Base-by-base conservation (phyloP, 2,797 vertebrate species). In the Melanogrammus aeglefinus region DNA sequence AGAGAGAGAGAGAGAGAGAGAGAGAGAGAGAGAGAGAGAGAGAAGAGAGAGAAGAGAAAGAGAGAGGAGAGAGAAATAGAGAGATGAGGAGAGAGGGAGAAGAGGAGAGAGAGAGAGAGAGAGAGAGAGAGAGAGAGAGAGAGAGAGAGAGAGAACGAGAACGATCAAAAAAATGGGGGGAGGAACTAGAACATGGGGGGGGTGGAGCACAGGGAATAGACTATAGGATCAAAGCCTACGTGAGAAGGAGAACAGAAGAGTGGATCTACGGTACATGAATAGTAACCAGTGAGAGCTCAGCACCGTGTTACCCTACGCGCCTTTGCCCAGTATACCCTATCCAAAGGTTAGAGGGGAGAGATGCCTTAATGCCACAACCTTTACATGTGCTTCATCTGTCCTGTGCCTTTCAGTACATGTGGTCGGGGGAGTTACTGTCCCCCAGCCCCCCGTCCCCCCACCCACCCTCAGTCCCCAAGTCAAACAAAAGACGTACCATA, bases 181-280 rank as follows among this genome's bases (percentile, higher is more conserved):
- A 14, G 27, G 27, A 27, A 5, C 4, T 18, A 27, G n/a, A 66
- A 16, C 6, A 24, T 7, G 16, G 5, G 18, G 57, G 57, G 16
- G n/a, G 14, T 6, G 21, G 1, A 41, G 71, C 66, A 36, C 18
- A 7, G n/a, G 81, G 27, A 72, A 14, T 2, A 81, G 63, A 70
- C 4, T 33, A 75, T 24, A 69, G 13, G 74, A 80, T 85, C 5
- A 81, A 79, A 77, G 10, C 6, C 51, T 13, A 21, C 9, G 75
- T 31, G 47, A 9, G 33, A n/a, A 31, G 75, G 57, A 66, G 24
- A 57, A 57, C 18, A 10, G 75, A 33, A 3, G 21, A 12, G 66
- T 9, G 24, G 66, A 29, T 69, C n/a, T 27, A 69, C n/a, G 27
- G 7, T 57, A 39, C 39, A 75, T 76, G 47, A 69, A 72, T n/a